A percentile compares a stretch with the other conserved stretches of the same genome.
phyloP scores from a whole-genome alignment of 2,113 vertebrate species.

The Pomatorhinus ruficollis region DNA sequence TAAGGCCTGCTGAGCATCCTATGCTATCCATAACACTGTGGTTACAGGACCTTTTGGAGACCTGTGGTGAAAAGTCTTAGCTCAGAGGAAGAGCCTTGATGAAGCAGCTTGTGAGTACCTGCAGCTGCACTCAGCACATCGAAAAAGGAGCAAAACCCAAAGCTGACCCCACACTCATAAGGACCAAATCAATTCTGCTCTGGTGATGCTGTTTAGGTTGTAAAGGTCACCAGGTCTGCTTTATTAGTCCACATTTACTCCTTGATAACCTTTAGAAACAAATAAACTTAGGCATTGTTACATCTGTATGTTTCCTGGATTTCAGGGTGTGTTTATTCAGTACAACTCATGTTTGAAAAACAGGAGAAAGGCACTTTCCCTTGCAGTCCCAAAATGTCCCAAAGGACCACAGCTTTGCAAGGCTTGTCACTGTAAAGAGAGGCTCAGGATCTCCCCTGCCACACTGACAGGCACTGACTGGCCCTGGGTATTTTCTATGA shows the following conservation, averaged over 20 bases:
- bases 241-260: background rate
- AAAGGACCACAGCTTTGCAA: background rate
- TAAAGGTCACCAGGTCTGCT: background rate
- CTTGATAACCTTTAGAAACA: background rate
- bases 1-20: background rate
- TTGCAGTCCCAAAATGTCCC: background rate
- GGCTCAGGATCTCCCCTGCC: background rate
- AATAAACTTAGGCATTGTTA: background rate
- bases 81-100: background rate
- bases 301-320: rapidly evolving
- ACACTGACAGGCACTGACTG: background rate
- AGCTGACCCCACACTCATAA: background rate
- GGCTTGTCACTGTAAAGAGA: background rate
- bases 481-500: background rate
- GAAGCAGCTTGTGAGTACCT: background rate
- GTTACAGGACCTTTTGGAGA: background rate
- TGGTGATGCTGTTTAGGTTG: background rate
- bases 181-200: background rate
- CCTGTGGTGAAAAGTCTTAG: background rate
- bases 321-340: background rate
- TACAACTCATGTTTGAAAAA: background rate
- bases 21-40: rapidly evolving
- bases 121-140: background rate
- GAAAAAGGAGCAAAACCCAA: background rate
- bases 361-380: background rate